phyloP scores from a whole-genome alignment of 2,888 invertebrate genomes.

The Archips crataeganus region DNA sequence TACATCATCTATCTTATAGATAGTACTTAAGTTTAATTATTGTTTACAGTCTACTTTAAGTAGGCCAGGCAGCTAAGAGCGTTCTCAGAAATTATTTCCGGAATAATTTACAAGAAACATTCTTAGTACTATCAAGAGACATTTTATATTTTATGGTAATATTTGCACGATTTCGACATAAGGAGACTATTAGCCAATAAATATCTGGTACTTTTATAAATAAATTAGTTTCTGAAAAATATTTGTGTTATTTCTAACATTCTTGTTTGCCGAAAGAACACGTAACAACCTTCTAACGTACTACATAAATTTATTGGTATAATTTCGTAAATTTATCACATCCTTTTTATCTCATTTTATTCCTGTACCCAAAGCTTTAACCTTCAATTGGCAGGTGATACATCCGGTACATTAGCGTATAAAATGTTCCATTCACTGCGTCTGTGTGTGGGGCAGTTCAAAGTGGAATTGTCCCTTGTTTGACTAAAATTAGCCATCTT shows the following conservation, averaged over 20 bases:
- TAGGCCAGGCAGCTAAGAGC: constrained; percentile 57
- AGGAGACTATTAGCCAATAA: constrained; percentile 26
- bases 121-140: constrained; percentile 44
- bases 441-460: constrained; percentile 53
- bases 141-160: constrained; percentile 37
- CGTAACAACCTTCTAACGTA: neutral
- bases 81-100: constrained; percentile 77
- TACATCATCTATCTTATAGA: constrained; percentile 77
- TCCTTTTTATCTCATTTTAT: neutral
- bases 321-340: neutral
- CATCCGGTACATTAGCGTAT: constrained; percentile 9
- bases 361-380: neutral
- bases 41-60: constrained; percentile 53
- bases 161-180: constrained; percentile 28
- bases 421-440: constrained; percentile 44
- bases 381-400: constrained; percentile 16
- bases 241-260: constrained; percentile 9
- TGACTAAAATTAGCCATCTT: constrained; percentile 72
- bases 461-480: constrained; percentile 63
- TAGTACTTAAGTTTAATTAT: constrained; percentile 60
- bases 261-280: neutral
- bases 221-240: constrained; percentile 28
- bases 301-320: neutral
- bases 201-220: constrained; percentile 34
- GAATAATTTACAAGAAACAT: constrained; percentile 76